Evolutionary conservation across 30 jellyfish, hydroid and myxozoan genomes (phyloP).

Genomic region (Sanderia malayensis): DNA sequence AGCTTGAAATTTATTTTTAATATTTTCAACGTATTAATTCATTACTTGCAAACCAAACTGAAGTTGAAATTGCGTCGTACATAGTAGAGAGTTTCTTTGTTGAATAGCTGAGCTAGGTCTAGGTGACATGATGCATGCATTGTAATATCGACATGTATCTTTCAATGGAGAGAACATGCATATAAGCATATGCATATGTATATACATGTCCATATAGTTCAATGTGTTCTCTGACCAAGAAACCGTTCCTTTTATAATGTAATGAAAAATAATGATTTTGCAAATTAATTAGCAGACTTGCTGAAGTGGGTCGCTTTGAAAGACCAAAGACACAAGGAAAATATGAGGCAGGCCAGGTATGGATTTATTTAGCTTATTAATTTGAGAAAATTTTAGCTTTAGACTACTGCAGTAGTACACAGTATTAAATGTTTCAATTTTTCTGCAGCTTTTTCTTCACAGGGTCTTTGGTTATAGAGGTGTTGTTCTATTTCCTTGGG

Average conservation of each 20-base stretch:
- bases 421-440: no score
- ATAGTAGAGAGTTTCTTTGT: no score
- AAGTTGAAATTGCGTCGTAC: no score
- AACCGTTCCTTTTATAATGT: not conserved
- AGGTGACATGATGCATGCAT: not conserved
- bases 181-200: not conserved
- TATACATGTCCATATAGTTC: not conserved
- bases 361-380: no score
- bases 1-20: no score
- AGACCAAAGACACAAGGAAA: constrained; percentile 92
- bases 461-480: constrained; percentile 96
- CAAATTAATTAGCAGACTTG: constrained; percentile 32
- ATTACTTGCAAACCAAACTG: no score
- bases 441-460: constrained; percentile 83
- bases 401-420: no score
- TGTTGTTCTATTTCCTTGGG: constrained; percentile 93
- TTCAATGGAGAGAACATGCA: not conserved
- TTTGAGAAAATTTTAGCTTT: no score
- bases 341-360: constrained; percentile 95
- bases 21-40: no score
- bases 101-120: not conserved
- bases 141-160: no score
- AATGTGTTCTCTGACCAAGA: not conserved
- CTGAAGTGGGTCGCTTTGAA: constrained; percentile 96
- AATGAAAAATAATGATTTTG: not conserved